These are phyloP conservation scores for Styela clava DNA, from an alignment of 23 tunicate genomes.

Conservation along the genomic window DNA sequence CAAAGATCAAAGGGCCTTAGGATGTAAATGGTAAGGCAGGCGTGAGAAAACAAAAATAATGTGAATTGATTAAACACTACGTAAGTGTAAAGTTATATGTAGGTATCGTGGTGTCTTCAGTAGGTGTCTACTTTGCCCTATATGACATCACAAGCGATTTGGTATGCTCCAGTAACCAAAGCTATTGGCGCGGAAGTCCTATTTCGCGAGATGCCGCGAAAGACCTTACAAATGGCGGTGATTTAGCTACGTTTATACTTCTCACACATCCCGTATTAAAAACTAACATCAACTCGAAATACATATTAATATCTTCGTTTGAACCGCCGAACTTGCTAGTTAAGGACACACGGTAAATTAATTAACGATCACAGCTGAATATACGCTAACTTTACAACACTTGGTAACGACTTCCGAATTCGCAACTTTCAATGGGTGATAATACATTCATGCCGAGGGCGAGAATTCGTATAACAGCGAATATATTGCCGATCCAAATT, in stretches of 20 bases:
- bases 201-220: background rate
- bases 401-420: background rate
- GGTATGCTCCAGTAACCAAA: background rate
- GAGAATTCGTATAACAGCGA: background rate
- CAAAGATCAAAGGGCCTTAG: background rate
- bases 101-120: too few relatives aligned
- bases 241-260: background rate
- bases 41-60: background rate
- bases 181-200: background rate
- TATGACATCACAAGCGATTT: background rate
- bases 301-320: background rate
- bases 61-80: background rate
- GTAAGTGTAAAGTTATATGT: background rate
- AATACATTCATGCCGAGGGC: background rate
- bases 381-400: background rate
- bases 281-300: background rate
- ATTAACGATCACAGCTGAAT: background rate
- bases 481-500: background rate
- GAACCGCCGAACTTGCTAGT: background rate
- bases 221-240: background rate
- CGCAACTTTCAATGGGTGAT: background rate
- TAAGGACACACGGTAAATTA: background rate
- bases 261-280: background rate
- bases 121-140: background rate
- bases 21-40: background rate